phyloP scores from a whole-genome alignment of 1,140 invertebrate species.

The Homarus americanus region DNA sequence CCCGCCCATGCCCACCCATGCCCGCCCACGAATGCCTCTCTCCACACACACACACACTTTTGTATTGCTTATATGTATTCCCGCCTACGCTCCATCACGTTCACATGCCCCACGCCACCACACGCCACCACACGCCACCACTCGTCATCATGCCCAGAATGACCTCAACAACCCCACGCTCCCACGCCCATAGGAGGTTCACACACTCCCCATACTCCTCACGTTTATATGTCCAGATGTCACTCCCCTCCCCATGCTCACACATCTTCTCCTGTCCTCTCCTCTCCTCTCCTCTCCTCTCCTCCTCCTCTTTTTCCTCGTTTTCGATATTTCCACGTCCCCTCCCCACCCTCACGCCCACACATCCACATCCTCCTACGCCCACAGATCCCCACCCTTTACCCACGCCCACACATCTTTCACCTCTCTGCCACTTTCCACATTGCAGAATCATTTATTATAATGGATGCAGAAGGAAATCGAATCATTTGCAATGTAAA shows the following conservation, averaged over 20 bases:
- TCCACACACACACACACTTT: too few relatives aligned
- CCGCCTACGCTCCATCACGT: too few relatives aligned
- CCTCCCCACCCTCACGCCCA: neutral
- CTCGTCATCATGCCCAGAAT: neutral
- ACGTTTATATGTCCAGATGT: neutral
- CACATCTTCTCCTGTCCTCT: too few relatives aligned
- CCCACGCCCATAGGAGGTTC: too few relatives aligned
- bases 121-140: too few relatives aligned
- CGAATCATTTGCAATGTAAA: conserved; percentile 14
- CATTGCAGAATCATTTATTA: neutral
- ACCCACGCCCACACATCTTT: neutral
- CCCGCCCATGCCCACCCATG: too few relatives aligned
- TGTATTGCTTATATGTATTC: too few relatives aligned
- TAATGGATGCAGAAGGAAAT: neutral
- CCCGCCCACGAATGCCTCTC: too few relatives aligned
- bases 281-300: too few relatives aligned
- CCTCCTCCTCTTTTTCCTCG: too few relatives aligned
- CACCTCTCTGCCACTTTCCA: neutral
- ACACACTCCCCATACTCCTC: neutral
- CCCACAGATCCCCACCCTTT: neutral
- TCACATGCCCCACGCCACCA: too few relatives aligned
- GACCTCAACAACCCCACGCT: neutral
- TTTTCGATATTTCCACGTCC: too few relatives aligned
- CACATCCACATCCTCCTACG: neutral
- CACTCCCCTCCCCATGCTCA: neutral